Evolutionary conservation across 2,888 invertebrate genomes (phyloP).

Genomic region (Mayetiola destructor): DNA sequence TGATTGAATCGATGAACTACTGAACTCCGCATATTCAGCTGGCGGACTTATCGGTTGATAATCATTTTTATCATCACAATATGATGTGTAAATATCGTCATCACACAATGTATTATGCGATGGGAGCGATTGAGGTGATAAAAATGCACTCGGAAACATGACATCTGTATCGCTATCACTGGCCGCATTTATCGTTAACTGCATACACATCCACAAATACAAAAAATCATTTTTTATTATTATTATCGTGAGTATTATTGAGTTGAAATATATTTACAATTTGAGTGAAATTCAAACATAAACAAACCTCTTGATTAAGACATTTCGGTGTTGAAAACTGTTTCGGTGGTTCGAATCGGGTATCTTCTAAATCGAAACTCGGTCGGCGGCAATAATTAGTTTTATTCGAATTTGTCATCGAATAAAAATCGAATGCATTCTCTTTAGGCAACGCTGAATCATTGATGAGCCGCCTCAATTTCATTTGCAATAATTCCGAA

Average conservation of each 20-base stretch:
- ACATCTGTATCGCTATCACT: conserved; percentile 22
- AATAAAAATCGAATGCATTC: not conserved
- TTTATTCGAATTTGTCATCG: not conserved
- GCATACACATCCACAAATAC: not conserved
- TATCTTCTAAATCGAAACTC: conserved; percentile 18
- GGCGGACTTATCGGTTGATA: conserved; percentile 52
- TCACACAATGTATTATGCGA: conserved; percentile 25
- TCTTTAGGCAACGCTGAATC: conserved; percentile 26
- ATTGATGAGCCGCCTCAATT: conserved; percentile 48
- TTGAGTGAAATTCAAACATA: conserved; percentile 2
- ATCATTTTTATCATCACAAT: conserved; percentile 30
- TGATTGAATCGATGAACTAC: conserved; percentile 21
- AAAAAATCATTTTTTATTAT: not conserved
- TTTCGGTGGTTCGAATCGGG: conserved; percentile 18
- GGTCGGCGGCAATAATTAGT: not conserved
- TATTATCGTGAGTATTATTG: no score
- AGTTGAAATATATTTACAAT: no score
- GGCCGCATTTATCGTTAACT: conserved; percentile 24
- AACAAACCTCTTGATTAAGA: conserved; percentile 21
- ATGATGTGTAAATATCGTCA: conserved; percentile 27
- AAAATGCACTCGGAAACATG: conserved; percentile 29
- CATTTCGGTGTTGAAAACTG: conserved; percentile 22
- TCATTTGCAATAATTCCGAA: conserved; percentile 58
- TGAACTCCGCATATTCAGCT: conserved; percentile 46
- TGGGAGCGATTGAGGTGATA: conserved; percentile 30